Base-by-base conservation (phyloP, 53 echinoderm and acorn worm genomes). In the Pentamera pediparva region DNA sequence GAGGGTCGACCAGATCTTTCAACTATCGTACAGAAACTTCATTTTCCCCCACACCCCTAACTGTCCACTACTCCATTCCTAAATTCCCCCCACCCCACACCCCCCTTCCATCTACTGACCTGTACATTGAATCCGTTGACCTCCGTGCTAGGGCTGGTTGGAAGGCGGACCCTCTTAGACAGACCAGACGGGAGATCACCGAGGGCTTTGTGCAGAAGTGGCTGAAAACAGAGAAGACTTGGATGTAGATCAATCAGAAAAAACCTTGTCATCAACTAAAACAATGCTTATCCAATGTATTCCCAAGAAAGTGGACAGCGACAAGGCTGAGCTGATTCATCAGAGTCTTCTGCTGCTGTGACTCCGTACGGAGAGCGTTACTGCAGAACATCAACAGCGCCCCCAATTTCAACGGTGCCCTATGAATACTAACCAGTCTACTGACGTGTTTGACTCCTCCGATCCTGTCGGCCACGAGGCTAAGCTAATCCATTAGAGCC, bases 341-440 rank as follows among this genome's bases (percentile, higher is more conserved):
- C 77, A 91, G 69, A 1, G 85, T 81, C 36, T 91, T 91, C 55
- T 96, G 98, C n/a, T 91, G 76, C 7, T 85, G 59, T 59, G 91
- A 86, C 81, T 96, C 91, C 9, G 83, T 79, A 15, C 98, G 71
- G 22, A 96, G 62, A n/a, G 86, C 85, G 21, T 86, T 74, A 5
- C 91, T 86, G 52, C 98, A 91, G 22, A 86, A 45, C 24, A 88
- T 86, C 43, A 98, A 81, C 0, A 91, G 55, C 0, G 98, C 98
- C 24, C 98, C 92, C 24, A 98, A 38, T 15, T 89, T 86, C 87
- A 98, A 85, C 86, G 88, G 86, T 6, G 91, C 83, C 6, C 98
- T 75, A 52, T 88, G 91, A 2, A 35, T 13, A 71, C 84, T 69
- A 74, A 96, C 96, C 79, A 87, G 84, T 76, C 98, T 76, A 18